Evolutionary conservation across 2,888 invertebrate genomes (phyloP).

Genomic region (Andrena minutula): DNA sequence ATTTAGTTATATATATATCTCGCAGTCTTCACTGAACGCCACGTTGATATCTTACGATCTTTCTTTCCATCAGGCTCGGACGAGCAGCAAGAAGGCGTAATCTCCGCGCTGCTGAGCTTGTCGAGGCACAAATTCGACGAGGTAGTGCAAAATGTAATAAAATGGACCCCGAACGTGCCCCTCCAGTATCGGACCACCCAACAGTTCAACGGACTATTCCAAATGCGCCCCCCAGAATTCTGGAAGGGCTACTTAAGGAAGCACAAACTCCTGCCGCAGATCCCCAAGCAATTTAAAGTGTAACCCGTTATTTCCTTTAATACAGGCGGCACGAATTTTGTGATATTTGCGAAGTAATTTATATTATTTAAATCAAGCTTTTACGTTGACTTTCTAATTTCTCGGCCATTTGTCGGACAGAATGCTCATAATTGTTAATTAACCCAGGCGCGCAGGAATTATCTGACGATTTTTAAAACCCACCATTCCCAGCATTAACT

Average conservation of each 20-base stretch:
- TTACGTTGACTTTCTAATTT: background rate
- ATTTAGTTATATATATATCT: background rate
- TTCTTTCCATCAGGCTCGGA: slow-evolving; percentile 66
- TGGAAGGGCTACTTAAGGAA: slow-evolving; percentile 72
- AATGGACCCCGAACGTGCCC: slow-evolving; percentile 74
- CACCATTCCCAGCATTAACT: too few species aligned
- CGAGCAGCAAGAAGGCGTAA: slow-evolving; percentile 79
- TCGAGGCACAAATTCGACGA: slow-evolving; percentile 68
- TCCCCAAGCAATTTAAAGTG: background rate
- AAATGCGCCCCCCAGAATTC: slow-evolving; percentile 42
- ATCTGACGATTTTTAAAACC: background rate
- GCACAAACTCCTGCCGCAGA: background rate
- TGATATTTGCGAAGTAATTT: slow-evolving; percentile 41
- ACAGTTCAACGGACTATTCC: slow-evolving; percentile 74
- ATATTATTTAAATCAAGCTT: slow-evolving; percentile 4
- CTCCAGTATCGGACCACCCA: slow-evolving; percentile 67
- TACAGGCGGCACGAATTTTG: background rate
- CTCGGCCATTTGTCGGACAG: background rate
- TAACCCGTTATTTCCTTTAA: background rate
- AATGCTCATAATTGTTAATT: background rate
- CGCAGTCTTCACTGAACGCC: background rate
- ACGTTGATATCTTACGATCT: background rate
- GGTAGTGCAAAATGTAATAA: slow-evolving; percentile 69
- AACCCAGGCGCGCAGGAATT: background rate
- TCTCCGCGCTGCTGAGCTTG: slow-evolving; percentile 78